A percentile compares a stretch with the other conserved stretches of the same genome.
phyloP scores from a whole-genome alignment of 2,888 invertebrate genomes.

The Capitulum mitella region DNA sequence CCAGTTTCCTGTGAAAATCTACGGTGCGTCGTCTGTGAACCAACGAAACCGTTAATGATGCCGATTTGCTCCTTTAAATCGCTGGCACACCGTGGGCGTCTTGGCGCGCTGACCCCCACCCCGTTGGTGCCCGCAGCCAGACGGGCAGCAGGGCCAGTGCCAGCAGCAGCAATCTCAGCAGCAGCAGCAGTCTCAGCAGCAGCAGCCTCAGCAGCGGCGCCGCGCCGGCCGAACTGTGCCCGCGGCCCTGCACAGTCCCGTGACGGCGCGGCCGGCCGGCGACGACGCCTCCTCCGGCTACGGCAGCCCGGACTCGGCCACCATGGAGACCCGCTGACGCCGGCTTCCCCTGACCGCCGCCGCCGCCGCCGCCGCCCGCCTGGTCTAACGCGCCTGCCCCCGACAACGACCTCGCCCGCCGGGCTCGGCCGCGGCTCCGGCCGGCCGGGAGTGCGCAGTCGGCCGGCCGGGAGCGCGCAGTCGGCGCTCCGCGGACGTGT shows the following conservation, averaged over 20 bases:
- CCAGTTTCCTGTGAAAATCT: too few species aligned
- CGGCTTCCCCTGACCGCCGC: neutral
- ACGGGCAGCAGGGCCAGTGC: neutral
- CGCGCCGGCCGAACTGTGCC: slow-evolving; percentile 28
- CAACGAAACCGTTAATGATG: too few species aligned
- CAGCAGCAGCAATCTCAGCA: slow-evolving; percentile 15
- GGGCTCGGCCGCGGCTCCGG: too few species aligned
- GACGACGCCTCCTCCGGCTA: slow-evolving; percentile 72
- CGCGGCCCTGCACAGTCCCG: slow-evolving; percentile 25
- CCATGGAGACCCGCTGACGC: slow-evolving; percentile 46
- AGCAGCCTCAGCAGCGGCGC: slow-evolving; percentile 13
- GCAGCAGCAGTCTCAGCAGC: slow-evolving; percentile 2
- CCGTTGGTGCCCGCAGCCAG: neutral
- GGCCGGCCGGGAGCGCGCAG: too few species aligned
- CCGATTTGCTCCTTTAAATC: too few species aligned
- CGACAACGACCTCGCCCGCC: neutral
- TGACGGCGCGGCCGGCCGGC: slow-evolving; percentile 30
- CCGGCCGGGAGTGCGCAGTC: too few species aligned
- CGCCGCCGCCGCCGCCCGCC: slow-evolving; percentile 26
- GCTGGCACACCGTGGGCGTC: too few species aligned
- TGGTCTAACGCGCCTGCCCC: slow-evolving; percentile 30
- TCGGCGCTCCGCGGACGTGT: too few species aligned
- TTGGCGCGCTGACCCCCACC: neutral
- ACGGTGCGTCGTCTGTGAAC: too few species aligned
- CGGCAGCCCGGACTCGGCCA: slow-evolving; percentile 67